Evolutionary conservation across 2,113 vertebrate genomes (phyloP).

Genomic region (Ictalurus furcatus): DNA sequence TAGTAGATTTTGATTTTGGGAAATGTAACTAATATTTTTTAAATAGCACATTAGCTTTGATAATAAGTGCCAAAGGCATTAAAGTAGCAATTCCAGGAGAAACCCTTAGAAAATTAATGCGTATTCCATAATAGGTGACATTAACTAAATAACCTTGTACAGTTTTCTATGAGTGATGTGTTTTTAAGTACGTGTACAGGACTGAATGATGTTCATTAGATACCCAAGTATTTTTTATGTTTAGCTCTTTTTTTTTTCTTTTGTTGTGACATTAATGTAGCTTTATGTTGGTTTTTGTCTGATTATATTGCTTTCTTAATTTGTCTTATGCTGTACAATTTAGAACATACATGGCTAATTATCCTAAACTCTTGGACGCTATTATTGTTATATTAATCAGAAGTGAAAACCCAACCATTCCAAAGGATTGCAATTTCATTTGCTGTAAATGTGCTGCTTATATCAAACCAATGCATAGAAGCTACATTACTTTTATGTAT

Average conservation of each 20-base stretch:
- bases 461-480: slow-evolving; percentile 65
- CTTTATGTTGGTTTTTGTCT: slow-evolving; percentile 51
- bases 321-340: slow-evolving; percentile 64
- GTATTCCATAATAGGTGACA: slow-evolving; percentile 60
- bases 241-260: slow-evolving; percentile 61
- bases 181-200: slow-evolving; percentile 72
- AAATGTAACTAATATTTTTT: slow-evolving; percentile 30
- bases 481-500: slow-evolving; percentile 63
- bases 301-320: slow-evolving; percentile 62
- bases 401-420: slow-evolving; percentile 70
- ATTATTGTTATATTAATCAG: slow-evolving; percentile 62
- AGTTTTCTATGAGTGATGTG: slow-evolving; percentile 73
- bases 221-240: slow-evolving; percentile 60
- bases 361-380: slow-evolving; percentile 56
- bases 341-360: slow-evolving; percentile 64
- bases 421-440: slow-evolving; percentile 74
- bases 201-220: slow-evolving; percentile 66
- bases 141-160: slow-evolving; percentile 72
- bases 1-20: slow-evolving; percentile 11
- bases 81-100: slow-evolving; percentile 59
- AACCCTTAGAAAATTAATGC: slow-evolving; percentile 59
- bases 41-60: slow-evolving; percentile 62
- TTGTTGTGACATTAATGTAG: slow-evolving; percentile 39
- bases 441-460: slow-evolving; percentile 75
- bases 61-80: slow-evolving; percentile 73